phyloP scores from a whole-genome alignment of 2,797 vertebrate species.

The Taenioides sp. region DNA sequence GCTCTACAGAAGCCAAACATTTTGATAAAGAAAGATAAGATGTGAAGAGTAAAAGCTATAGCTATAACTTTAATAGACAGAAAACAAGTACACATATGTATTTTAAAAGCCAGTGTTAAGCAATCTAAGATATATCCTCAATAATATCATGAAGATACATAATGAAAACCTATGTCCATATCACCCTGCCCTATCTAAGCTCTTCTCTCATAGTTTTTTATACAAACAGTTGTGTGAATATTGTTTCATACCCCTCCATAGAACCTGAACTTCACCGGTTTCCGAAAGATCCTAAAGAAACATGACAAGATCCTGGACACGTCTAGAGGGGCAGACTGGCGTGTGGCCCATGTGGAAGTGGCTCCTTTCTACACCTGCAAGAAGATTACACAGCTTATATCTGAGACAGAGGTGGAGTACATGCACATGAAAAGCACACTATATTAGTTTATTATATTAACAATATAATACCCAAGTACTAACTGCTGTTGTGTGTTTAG shows the following conservation, averaged over 20 bases:
- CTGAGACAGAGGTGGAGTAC: slow-evolving; percentile 87
- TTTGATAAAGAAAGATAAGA: no score
- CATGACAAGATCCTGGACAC: slow-evolving; percentile 99
- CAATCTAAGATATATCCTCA: no score
- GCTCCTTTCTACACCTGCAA: slow-evolving; percentile 98
- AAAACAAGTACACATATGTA: no score
- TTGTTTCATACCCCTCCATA: slow-evolving; percentile 45
- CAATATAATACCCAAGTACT: not conserved
- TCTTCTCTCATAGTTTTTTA: not conserved
- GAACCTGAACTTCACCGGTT: slow-evolving; percentile 98
- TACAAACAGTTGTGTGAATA: not conserved
- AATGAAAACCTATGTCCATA: not conserved
- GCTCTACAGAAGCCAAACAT: no score
- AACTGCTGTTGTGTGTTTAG: slow-evolving; percentile 61
- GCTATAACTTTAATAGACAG: no score
- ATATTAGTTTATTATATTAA: not conserved
- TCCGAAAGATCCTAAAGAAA: slow-evolving; percentile 98
- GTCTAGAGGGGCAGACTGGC: slow-evolving; percentile 91
- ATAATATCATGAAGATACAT: no score
- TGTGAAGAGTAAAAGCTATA: no score
- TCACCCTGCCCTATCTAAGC: not conserved
- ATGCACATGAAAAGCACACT: not conserved
- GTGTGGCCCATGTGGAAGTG: slow-evolving; percentile 94
- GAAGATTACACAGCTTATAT: slow-evolving; percentile 98
- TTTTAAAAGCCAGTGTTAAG: no score